Evolutionary conservation across 2,113 vertebrate species (phyloP).

Genomic region (Thalassarche chlororhynchos): DNA sequence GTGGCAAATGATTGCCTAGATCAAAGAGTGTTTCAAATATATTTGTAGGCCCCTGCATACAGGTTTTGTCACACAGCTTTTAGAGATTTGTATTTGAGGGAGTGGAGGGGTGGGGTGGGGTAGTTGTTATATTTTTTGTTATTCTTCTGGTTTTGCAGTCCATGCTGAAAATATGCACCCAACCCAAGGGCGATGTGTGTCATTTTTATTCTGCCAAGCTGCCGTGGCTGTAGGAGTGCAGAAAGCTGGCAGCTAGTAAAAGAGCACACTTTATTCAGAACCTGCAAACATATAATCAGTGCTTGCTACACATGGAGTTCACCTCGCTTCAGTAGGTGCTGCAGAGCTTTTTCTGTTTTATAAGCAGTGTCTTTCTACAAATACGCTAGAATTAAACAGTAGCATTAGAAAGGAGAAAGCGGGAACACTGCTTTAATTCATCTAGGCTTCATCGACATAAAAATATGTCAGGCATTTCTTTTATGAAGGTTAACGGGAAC

Average conservation of each 20-base stretch:
- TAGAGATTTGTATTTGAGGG: not conserved
- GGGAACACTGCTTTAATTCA: not conserved
- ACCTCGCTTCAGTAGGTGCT: not conserved
- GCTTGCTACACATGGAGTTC: accelerated
- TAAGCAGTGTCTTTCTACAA: constrained; percentile 1
- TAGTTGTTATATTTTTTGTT: not conserved
- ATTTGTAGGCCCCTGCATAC: not conserved
- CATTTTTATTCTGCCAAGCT: not conserved
- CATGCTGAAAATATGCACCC: not conserved
- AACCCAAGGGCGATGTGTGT: not conserved
- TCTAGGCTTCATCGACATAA: not conserved
- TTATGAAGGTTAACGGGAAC: not conserved
- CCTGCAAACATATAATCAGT: not conserved
- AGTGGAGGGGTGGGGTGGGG: not conserved
- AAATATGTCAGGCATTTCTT: not conserved
- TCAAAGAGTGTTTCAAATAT: not conserved
- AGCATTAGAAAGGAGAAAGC: constrained; percentile 8
- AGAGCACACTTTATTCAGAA: not conserved
- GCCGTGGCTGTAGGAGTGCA: not conserved
- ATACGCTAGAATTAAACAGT: not conserved
- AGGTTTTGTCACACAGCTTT: not conserved
- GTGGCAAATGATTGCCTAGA: not conserved
- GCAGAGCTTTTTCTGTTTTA: not conserved
- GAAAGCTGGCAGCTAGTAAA: not conserved
- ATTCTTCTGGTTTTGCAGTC: not conserved